Conservation (phyloP, 2,113 vertebrate species). For the Rana temporaria region DNA sequence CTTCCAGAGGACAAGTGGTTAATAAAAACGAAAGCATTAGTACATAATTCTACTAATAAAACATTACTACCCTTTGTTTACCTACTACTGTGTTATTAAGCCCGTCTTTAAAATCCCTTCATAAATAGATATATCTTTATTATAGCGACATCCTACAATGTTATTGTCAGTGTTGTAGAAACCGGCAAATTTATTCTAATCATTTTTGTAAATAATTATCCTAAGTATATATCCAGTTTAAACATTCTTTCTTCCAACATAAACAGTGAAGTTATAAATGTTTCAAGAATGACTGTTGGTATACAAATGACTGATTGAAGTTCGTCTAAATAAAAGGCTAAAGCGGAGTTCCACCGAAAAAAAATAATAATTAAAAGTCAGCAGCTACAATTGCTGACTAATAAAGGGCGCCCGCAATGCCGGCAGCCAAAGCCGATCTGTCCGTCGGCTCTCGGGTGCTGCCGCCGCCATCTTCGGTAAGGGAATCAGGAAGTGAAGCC, state of each 20-base stretch:
- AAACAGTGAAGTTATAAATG: slow-evolving; percentile 24
- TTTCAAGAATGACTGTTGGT: neutral
- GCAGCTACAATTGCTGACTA: too few relatives aligned
- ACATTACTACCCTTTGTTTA: neutral
- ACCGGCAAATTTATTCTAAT: neutral
- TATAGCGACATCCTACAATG: too few relatives aligned
- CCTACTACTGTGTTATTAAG: neutral
- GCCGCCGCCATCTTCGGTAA: too few relatives aligned
- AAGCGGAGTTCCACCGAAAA: too few relatives aligned
- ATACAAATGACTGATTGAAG: slow-evolving; percentile 7
- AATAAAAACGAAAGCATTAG: neutral
- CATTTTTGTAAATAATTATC: slow-evolving; percentile 37
- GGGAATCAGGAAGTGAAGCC: too few relatives aligned
- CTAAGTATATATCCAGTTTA: slow-evolving; percentile 8
- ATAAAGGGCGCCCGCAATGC: too few relatives aligned
- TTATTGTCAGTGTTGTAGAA: slow-evolving; percentile 11
- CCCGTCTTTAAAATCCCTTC: neutral
- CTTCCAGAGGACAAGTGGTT: slow-evolving; percentile 39
- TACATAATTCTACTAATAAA: too few relatives aligned
- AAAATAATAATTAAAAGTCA: too few relatives aligned
- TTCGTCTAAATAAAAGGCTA: neutral
- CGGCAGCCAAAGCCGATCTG: too few relatives aligned
- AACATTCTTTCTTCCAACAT: neutral
- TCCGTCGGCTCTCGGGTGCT: too few relatives aligned
- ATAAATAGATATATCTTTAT: neutral